Evolutionary conservation across 2,888 invertebrate species (phyloP).

Genomic region (Synergus umbraculus): DNA sequence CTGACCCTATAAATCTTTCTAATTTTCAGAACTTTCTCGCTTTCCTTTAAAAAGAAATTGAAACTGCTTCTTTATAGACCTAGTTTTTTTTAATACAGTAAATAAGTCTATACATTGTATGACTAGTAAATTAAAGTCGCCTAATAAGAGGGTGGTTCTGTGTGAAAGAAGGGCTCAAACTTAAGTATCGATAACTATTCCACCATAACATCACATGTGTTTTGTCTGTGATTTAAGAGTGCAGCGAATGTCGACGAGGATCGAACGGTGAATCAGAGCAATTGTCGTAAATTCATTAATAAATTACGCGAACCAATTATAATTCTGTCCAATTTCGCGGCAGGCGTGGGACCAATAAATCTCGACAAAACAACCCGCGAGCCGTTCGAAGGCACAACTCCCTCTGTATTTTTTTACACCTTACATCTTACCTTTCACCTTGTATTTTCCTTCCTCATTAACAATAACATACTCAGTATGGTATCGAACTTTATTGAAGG

Average conservation of each 20-base stretch:
- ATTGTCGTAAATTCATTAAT: constrained; percentile 68
- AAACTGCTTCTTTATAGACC: not conserved
- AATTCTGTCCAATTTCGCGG: constrained; percentile 66
- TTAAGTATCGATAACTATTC: not conserved
- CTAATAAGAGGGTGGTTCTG: not conserved
- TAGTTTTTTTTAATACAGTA: too few relatives aligned
- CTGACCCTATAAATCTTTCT: not conserved
- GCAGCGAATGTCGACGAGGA: constrained; percentile 25
- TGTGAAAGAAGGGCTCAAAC: not conserved
- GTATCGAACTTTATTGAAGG: constrained; percentile 1
- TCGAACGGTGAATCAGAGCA: constrained; percentile 37
- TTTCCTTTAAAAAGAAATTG: not conserved
- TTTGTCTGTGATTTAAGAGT: constrained; percentile 5
- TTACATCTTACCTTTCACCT: constrained; percentile 24
- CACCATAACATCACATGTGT: constrained; percentile 16
- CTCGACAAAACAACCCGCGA: constrained; percentile 61
- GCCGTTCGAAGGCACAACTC: not conserved
- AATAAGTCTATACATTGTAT: too few relatives aligned
- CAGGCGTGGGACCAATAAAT: constrained; percentile 64
- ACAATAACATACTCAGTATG: not conserved
- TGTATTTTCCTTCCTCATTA: constrained; percentile 30
- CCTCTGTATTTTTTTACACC: not conserved
- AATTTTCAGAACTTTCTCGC: not conserved
- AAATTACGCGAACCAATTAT: constrained; percentile 69
- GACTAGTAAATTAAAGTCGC: not conserved